A percentile compares a stretch with the other conserved stretches of the same genome.
Conservation (phyloP, 2,888 invertebrate species). For the Dioctria rufipes region DNA sequence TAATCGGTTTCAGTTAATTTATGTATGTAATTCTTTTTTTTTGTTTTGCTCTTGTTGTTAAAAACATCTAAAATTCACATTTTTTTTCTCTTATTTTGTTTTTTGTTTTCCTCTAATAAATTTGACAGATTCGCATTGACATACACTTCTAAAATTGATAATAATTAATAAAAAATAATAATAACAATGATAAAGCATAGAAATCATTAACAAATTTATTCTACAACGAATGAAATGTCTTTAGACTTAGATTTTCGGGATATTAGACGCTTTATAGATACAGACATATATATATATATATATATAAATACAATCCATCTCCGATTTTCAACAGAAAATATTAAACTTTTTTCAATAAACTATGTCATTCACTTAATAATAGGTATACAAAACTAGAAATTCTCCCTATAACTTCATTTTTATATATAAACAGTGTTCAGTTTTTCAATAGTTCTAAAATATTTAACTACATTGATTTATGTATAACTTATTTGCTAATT, state of each 20-base stretch:
- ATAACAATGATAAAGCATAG: too few species aligned
- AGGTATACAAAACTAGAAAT: slow-evolving; percentile 54
- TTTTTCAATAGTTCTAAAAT: slow-evolving; percentile 41
- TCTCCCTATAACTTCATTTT: slow-evolving; percentile 26
- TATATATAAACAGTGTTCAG: slow-evolving; percentile 45
- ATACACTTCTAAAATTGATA: slow-evolving; percentile 17
- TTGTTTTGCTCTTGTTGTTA: slow-evolving; percentile 19
- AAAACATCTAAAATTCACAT: slow-evolving; percentile 47
- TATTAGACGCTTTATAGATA: background rate
- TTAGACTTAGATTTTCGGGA: background rate
- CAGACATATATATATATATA: background rate
- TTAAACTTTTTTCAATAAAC: slow-evolving; percentile 27
- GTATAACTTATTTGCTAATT: slow-evolving; percentile 50
- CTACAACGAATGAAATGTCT: slow-evolving; percentile 1
- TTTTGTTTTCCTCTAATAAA: slow-evolving; percentile 6
- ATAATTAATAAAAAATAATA: background rate
- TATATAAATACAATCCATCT: background rate
- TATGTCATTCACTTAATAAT: slow-evolving; percentile 37
- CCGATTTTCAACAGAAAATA: background rate
- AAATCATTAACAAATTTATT: slow-evolving; percentile 27
- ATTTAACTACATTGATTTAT: slow-evolving; percentile 30
- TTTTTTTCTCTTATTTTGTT: slow-evolving; percentile 23
- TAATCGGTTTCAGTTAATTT: slow-evolving; percentile 16
- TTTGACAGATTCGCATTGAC: slow-evolving; percentile 4
- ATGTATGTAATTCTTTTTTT: slow-evolving; percentile 5